Evolutionary conservation across 2,888 invertebrate genomes (phyloP), one percentile per base, ranked within the genome.

Genomic region (Nemotelus pantherinus): DNA sequence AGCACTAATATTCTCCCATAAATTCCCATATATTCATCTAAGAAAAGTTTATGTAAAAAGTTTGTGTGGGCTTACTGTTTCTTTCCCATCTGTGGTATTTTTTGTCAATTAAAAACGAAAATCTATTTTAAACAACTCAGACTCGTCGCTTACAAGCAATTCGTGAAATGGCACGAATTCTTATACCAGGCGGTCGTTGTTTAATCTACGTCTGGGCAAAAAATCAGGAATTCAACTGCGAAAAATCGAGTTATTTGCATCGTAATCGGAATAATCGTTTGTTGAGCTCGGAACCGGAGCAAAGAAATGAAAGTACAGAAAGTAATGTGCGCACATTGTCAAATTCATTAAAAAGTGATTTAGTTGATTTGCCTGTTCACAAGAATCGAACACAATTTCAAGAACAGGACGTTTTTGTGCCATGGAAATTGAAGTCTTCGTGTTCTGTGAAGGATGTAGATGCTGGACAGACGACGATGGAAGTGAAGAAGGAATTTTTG

Each of bases 131-230:
- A 25, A 25, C 2, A 68, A 76, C 77, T 44, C 84, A 93, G 90
- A 91, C 92, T 72, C 89, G 98, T 81, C 90, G 98, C 82, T 82
- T 91, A 44, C 88, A 90, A 83, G 95, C 97, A 0, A 84, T 98
- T 10, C 84, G 87, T 41, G 96, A 97, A 85, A 93, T 98, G 83
- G 85, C 92, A 0, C 89, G 96, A 10, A 87, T 95, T 1, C 88
- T 99, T 4, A 88, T 90, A n/a, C 84, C 88, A 0, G 92, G 91
- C 0, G 98, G 98, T 0, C 88, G 88, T 80, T 94, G 93, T 2
- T 88, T 99, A 3, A 92, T 99, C 78, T 98, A 98, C 81, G 99
- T 98, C 0, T 99, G 99, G 99, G 97, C 99, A 0, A 94, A 94
- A 86, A 94, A 97, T 84, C 98, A 98, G 87, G 89, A 89, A 2